These are phyloP conservation scores for Nerophis lumbriciformis DNA, from an alignment of 2,113 vertebrate species.

Conservation along the genomic window DNA sequence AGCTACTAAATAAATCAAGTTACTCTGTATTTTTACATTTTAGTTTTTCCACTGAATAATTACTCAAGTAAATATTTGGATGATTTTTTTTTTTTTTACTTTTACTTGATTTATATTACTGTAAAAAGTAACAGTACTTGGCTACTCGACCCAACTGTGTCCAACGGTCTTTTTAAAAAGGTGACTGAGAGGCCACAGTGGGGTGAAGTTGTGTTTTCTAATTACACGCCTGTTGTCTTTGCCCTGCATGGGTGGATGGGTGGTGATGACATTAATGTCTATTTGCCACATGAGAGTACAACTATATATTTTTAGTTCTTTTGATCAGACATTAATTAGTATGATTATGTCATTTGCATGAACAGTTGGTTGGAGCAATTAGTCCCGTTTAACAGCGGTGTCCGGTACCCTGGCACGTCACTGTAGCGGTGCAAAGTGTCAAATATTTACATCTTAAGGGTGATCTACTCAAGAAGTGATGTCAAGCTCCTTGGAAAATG, in stretches of 20 bases:
- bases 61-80: too few species aligned
- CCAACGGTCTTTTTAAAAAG: not conserved
- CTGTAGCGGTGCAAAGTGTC: too few species aligned
- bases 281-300: slow-evolving; percentile 10
- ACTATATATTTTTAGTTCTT: slow-evolving; percentile 30
- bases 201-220: slow-evolving; percentile 13
- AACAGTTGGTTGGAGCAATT: not conserved
- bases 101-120: too few species aligned
- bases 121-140: too few species aligned
- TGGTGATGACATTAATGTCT: slow-evolving; percentile 2
- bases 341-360: slow-evolving; percentile 9
- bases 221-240: slow-evolving; percentile 36
- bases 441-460: too few species aligned
- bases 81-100: not conserved
- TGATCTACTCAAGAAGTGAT: too few species aligned
- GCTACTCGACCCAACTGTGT: too few species aligned
- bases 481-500: too few species aligned
- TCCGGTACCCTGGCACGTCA: not conserved
- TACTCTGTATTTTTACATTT: too few species aligned
- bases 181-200: slow-evolving; percentile 24
- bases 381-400: slow-evolving; percentile 8
- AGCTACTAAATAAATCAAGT: too few species aligned
- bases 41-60: too few species aligned
- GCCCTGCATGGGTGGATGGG: slow-evolving; percentile 13
- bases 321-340: slow-evolving; percentile 51